Conservation (phyloP, 2,888 invertebrate species). For the Ophraella communa region DNA sequence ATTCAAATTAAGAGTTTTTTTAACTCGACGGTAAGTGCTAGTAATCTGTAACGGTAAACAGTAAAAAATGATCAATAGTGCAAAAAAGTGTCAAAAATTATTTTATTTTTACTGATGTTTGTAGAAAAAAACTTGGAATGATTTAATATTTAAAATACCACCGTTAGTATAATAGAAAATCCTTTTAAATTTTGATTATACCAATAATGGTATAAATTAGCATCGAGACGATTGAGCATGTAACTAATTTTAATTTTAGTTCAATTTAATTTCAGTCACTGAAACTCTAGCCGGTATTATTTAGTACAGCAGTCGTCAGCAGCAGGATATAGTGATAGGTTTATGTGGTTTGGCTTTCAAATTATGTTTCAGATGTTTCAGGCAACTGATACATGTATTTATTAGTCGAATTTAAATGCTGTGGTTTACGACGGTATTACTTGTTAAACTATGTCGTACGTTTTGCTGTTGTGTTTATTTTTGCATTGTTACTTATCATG, state of each 20-base stretch:
- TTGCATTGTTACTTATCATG: too few species aligned
- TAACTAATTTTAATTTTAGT: not conserved
- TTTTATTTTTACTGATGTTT: too few species aligned
- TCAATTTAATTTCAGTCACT: not conserved
- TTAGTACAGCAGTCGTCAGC: not conserved
- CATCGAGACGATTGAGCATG: not conserved
- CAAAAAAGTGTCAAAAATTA: too few species aligned
- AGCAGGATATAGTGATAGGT: not conserved
- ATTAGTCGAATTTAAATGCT: not conserved
- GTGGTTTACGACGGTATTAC: not conserved
- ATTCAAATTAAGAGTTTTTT: too few species aligned
- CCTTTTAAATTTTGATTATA: too few species aligned
- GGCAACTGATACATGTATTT: not conserved
- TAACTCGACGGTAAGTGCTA: too few species aligned
- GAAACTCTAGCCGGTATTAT: not conserved
- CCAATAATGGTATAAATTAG: not conserved
- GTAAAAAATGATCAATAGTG: too few species aligned
- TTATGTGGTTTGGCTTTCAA: not conserved
- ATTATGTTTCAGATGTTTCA: not conserved
- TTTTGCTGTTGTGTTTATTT: too few species aligned
- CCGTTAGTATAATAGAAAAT: too few species aligned
- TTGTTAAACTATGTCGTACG: conserved; percentile 1
- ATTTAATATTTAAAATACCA: too few species aligned
- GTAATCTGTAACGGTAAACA: too few species aligned
- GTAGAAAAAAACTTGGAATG: too few species aligned